Percentiles rank a stretch among this genome's conserved stretches.
These are phyloP conservation scores for Drosophila tsacasi DNA, from an alignment of 1,140 invertebrate genomes.

Conservation along the genomic window DNA sequence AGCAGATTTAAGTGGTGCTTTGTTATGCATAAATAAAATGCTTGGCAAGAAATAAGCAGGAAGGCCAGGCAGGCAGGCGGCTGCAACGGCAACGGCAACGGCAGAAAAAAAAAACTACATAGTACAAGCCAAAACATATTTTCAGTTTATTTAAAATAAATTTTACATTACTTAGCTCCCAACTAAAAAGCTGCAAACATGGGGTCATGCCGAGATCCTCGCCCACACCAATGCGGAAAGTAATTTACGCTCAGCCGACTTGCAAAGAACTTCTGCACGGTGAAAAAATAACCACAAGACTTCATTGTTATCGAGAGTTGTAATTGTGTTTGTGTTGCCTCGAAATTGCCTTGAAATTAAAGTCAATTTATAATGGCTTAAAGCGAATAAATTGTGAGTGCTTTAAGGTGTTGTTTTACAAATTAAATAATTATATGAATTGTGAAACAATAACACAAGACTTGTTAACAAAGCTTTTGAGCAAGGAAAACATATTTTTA, in stretches of 20 bases:
- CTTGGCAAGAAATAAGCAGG: slow-evolving; percentile 71
- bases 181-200: slow-evolving; percentile 57
- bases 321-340: background rate
- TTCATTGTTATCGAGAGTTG: background rate
- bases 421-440: background rate
- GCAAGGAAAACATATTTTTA: background rate
- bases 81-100: slow-evolving; percentile 1
- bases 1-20: slow-evolving; percentile 82
- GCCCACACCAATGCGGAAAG: slow-evolving; percentile 47
- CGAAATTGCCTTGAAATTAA: background rate
- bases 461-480: background rate
- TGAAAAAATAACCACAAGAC: background rate
- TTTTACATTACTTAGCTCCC: slow-evolving; percentile 78
- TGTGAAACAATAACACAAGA: background rate
- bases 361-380: background rate
- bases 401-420: background rate
- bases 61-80: slow-evolving; percentile 15
- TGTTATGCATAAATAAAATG: slow-evolving; percentile 84
- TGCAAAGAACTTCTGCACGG: slow-evolving; percentile 40
- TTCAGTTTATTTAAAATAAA: slow-evolving; percentile 83
- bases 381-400: background rate
- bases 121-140: slow-evolving; percentile 68
- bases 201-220: slow-evolving; percentile 45
- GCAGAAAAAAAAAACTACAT: slow-evolving; percentile 26
- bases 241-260: slow-evolving; percentile 70